Evolutionary conservation across 2,888 invertebrate genomes (phyloP).

Genomic region (Nymphalis urticae): DNA sequence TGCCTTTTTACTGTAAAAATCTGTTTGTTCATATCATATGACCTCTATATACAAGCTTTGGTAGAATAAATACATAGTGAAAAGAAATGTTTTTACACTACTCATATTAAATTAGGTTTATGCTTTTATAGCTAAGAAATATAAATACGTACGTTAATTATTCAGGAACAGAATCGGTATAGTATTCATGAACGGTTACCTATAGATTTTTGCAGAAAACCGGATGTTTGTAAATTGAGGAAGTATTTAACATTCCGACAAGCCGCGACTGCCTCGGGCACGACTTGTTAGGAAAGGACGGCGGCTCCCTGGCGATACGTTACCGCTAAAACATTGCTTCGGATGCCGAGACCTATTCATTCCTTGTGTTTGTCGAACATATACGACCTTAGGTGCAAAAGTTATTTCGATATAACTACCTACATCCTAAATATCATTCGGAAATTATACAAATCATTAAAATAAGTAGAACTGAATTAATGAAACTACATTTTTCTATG

Average conservation of each 20-base stretch:
- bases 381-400: neutral
- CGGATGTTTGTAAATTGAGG: constrained; percentile 34
- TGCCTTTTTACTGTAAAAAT: constrained; percentile 39
- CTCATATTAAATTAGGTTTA: no score
- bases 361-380: constrained; percentile 19
- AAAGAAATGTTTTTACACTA: no score
- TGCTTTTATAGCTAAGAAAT: neutral
- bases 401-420: neutral
- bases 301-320: constrained; percentile 53
- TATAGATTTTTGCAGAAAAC: constrained; percentile 12
- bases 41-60: neutral
- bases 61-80: neutral
- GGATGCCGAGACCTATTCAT: constrained; percentile 13
- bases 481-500: no score
- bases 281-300: constrained; percentile 61
- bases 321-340: constrained; percentile 54
- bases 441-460: no score
- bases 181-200: constrained; percentile 6
- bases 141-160: neutral
- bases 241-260: constrained; percentile 63
- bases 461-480: no score
- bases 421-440: no score
- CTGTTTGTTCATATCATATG: constrained; percentile 22
- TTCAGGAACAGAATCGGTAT: no score
- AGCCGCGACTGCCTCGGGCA: constrained; percentile 45